Evolutionary conservation across 2,888 invertebrate genomes (phyloP), one percentile per base, ranked within the genome.

Genomic region (Noctua comes): DNA sequence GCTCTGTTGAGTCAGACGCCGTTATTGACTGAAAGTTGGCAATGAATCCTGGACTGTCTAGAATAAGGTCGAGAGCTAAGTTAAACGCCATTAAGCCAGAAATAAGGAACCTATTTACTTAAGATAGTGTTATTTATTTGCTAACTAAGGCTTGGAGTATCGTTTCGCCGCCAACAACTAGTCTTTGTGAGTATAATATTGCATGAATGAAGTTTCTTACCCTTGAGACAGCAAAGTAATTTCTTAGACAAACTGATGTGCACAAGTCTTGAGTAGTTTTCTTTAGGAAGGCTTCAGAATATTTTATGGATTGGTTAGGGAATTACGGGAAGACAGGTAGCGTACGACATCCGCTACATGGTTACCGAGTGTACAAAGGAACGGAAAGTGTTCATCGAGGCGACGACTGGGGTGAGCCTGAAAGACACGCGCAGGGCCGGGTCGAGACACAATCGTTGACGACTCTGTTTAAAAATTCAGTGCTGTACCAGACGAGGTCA

Each of bases 221-320:
- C 51, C 70, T 73, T 54, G 62, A 57, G 62, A 57, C 36, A 65
- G 36, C 27, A 66, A 73, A 54, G 66, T 64, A 69, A 75, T 79
- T 76, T 75, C 21, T 68, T 79, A 65, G 27, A 46, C 13, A 70
- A 76, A 77, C 24, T 69, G 16, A n/a, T 75, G 36, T 69, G 51
- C 36, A 73, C 71, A 66, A 79, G 73, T 69, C 65, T 65, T 24
- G 18, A 54, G 27, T 68, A 66, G 72, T 59, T 79, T 74, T 75
- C 64, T 76, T 73, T 27, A 69, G 16, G 27, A 73, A 18, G 66
- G 43, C 64, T 83, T 76, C 73, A 68, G 54, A 85, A 85, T 81
- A 85, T 48, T 77, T 88, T 80, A 82, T 84, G 77, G 84, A 84
- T 83, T 64, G 64, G 64, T 83, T 68, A 40, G 71, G 48, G 77